These are phyloP conservation scores for Heterocephalus glaber DNA, from an alignment of 2,113 vertebrate genomes.

Conservation along the genomic window DNA sequence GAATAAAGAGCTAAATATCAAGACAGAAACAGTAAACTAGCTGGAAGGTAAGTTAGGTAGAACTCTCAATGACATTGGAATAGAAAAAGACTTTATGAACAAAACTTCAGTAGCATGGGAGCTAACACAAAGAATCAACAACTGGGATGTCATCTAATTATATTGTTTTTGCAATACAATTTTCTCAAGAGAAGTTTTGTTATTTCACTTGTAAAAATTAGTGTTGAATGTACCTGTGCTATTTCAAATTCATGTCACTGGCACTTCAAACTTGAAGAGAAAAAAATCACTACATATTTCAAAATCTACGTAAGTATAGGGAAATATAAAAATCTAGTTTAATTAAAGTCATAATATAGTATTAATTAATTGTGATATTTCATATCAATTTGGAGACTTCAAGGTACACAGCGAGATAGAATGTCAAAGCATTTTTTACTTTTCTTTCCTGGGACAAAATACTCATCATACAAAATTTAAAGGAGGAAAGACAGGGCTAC, in stretches of 20 bases:
- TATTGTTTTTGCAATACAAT: background rate
- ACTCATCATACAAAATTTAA: background rate
- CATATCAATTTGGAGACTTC: background rate
- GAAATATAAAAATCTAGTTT: background rate
- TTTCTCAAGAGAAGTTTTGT: background rate
- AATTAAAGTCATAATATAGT: background rate
- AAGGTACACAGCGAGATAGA: background rate
- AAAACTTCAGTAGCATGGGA: too few relatives aligned
- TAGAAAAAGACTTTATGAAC: too few relatives aligned
- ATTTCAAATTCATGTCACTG: background rate
- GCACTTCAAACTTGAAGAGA: background rate
- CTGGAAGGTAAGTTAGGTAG: too few relatives aligned
- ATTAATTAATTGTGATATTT: background rate
- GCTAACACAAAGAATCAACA: too few relatives aligned
- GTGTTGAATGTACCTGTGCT: background rate
- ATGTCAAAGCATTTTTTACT: background rate
- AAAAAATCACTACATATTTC: background rate
- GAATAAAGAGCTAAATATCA: too few relatives aligned
- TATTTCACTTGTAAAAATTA: background rate
- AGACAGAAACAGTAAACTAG: too few relatives aligned
- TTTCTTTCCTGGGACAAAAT: background rate
- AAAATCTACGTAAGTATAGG: background rate
- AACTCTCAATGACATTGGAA: too few relatives aligned
- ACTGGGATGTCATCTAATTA: too few relatives aligned
- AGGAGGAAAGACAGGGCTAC: background rate